Evolutionary conservation across 2,113 vertebrate species (phyloP).

Genomic region (Spizaetus ornatus): DNA sequence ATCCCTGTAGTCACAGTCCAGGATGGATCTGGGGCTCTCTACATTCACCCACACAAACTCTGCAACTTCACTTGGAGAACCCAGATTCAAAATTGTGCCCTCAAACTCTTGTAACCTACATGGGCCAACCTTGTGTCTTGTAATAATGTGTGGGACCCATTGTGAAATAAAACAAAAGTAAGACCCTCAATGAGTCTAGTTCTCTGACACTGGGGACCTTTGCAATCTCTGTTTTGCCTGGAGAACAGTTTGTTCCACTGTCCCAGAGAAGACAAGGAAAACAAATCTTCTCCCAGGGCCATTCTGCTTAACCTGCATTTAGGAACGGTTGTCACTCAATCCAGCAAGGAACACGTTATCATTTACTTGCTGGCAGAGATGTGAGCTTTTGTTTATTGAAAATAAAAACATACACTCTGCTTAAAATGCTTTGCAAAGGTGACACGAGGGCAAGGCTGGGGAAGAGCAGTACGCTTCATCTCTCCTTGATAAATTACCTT

Average conservation of each 20-base stretch:
- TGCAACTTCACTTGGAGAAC: neutral
- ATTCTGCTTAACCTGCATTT: neutral
- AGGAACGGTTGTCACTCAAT: neutral
- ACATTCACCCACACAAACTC: neutral
- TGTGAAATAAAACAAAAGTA: neutral
- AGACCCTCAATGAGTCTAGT: neutral
- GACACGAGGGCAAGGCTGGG: neutral
- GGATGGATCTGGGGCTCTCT: neutral
- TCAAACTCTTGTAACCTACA: neutral
- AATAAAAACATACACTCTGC: neutral
- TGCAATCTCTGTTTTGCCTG: neutral
- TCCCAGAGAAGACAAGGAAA: neutral
- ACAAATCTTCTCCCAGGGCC: neutral
- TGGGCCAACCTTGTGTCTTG: rapidly evolving
- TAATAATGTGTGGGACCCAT: rapidly evolving
- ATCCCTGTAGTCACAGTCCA: neutral
- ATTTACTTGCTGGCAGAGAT: neutral
- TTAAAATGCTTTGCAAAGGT: neutral
- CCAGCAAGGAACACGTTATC: neutral
- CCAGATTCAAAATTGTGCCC: neutral
- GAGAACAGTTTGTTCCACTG: neutral
- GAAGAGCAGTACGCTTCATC: neutral
- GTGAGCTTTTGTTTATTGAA: neutral
- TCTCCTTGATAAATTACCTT: constrained; percentile 28
- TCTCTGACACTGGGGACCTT: rapidly evolving